Evolutionary conservation across 2,797 vertebrate genomes (phyloP).

Genomic region (Adelosebastes latens): DNA sequence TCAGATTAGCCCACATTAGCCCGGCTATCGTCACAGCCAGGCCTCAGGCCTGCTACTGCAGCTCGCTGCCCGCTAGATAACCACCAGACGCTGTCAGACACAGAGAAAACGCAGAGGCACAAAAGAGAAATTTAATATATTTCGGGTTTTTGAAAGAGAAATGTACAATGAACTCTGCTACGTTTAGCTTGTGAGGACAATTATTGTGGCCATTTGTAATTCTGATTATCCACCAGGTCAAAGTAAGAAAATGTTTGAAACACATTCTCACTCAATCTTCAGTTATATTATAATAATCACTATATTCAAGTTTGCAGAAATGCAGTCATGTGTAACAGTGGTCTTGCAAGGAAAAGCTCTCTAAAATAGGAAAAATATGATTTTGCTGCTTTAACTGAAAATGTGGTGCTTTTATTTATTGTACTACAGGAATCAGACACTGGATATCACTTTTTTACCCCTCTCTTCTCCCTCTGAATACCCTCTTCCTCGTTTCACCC

Average conservation of each 20-base stretch:
- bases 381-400: neutral
- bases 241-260: neutral
- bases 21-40: constrained; percentile 43
- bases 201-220: neutral
- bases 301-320: neutral
- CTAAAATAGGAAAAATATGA: neutral
- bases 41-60: constrained; percentile 27
- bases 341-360: neutral
- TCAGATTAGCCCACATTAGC: constrained; percentile 76
- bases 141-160: neutral
- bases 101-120: neutral
- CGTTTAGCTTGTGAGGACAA: neutral
- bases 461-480: neutral
- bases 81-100: neutral
- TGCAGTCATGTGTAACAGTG: neutral
- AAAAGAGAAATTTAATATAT: neutral
- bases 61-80: constrained; percentile 16
- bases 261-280: neutral
- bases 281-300: neutral
- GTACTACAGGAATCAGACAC: constrained; percentile 26
- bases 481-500: constrained; percentile 32
- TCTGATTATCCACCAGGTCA: neutral
- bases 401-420: neutral
- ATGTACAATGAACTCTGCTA: neutral
- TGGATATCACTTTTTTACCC: constrained; percentile 35